phyloP scores from a whole-genome alignment of 2,797 vertebrate genomes.

The Delichon dasypus region DNA sequence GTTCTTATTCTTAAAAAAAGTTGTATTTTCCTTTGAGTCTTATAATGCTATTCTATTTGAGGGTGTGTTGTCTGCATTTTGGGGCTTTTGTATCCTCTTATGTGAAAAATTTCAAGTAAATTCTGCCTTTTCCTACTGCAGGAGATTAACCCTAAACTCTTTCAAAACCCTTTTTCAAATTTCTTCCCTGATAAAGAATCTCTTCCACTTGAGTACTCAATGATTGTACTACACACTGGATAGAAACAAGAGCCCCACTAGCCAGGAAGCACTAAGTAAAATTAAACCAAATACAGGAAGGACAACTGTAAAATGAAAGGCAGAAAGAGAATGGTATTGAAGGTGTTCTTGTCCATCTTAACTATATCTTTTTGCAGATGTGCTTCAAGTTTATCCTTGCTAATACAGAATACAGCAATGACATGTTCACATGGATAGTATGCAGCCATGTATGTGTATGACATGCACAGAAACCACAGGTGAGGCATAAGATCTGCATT shows the following conservation, averaged over 20 bases:
- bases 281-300: background rate
- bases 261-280: background rate
- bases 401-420: background rate
- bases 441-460: rapidly evolving
- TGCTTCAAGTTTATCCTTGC: background rate
- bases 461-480: background rate
- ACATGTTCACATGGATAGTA: rapidly evolving
- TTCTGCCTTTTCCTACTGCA: background rate
- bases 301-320: background rate
- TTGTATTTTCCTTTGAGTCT: background rate
- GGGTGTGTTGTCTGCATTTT: background rate
- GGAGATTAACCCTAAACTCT: background rate
- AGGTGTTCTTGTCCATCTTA: background rate
- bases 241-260: background rate
- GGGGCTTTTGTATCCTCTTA: background rate
- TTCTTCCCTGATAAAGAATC: background rate
- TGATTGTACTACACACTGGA: background rate
- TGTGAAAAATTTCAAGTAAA: background rate
- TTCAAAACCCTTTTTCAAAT: background rate
- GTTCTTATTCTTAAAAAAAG: background rate
- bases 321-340: background rate
- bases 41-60: background rate
- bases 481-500: background rate
- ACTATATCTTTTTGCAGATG: background rate
- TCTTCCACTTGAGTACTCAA: background rate